A percentile compares a stretch with the other conserved stretches of the same genome.
Evolutionary conservation across 2,888 invertebrate species (phyloP).

Genomic region (Cerceris rybyensis): DNA sequence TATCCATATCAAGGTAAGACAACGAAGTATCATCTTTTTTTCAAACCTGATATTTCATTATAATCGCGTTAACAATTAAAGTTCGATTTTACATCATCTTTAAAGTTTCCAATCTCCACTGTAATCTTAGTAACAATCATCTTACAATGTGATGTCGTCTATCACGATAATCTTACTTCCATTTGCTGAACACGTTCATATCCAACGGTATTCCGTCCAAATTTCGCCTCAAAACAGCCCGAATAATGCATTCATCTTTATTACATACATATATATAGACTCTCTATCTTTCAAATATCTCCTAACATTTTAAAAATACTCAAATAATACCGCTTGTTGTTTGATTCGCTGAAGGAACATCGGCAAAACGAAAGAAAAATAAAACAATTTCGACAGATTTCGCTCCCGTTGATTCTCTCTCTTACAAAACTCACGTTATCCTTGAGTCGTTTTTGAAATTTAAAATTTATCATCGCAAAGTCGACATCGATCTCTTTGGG

Average conservation of each 20-base stretch:
- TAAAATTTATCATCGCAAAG: background rate
- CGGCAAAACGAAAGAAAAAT: background rate
- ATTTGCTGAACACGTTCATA: constrained; percentile 17
- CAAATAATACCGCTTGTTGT: background rate
- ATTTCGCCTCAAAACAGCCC: background rate
- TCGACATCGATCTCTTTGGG: background rate
- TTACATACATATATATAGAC: background rate
- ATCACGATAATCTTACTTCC: constrained; percentile 10
- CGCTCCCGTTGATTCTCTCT: background rate
- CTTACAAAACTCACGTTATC: background rate
- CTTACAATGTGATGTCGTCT: constrained; percentile 25
- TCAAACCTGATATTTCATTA: constrained; percentile 30
- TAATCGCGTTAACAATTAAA: constrained; percentile 47
- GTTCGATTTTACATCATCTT: constrained; percentile 21
- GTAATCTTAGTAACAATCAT: constrained; percentile 35
- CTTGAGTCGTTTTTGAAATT: background rate
- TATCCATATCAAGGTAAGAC: constrained; percentile 38
- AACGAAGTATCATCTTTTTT: constrained; percentile 37
- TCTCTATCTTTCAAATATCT: background rate
- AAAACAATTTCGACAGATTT: background rate
- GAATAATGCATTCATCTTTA: too few relatives aligned
- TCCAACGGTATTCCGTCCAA: background rate
- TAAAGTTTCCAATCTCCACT: constrained; percentile 1
- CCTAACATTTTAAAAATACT: background rate
- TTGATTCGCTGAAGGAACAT: background rate